Base-by-base conservation (phyloP, 2,888 invertebrate species). In the Drosophila suboccidentalis region DNA sequence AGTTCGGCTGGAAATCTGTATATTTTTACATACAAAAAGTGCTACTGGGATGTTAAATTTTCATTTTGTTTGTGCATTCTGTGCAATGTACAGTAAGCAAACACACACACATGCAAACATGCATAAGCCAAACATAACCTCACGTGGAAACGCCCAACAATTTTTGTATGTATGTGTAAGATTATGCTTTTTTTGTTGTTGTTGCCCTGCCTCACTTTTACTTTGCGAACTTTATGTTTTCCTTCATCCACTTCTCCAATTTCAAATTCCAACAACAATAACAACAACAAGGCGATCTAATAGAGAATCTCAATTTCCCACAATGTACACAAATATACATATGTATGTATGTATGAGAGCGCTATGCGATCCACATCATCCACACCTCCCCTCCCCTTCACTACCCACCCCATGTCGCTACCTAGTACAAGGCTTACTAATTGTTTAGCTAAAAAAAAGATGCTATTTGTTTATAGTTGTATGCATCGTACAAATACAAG, bases 81-180 rank as follows among this genome's bases (percentile, higher is more conserved):
- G 49, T 65, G 60, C 58, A 61, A 26, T 68, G 80, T 72, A 85
- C 80, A 87, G 86, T 67, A 74, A 82, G 71, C 77, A 50, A 41
- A 70, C 47, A 41, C 44, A 53, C 13, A 54, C 46, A 58, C 66
- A 71, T 47, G 67, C 64, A 61, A 17, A 34, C 39, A 62, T 67
- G 63, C 63, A 66, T 50, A 64, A 61, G 58, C 67, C 69, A 78
- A 77, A 85, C 82, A 80, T 90, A 86, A 82, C 84, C 86, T 87
- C 81, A 80, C 71, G 78, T 82, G 89, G 87, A 89, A 90, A 90
- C 90, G 90, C 91, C 91, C 90, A 88, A 88, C 76, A 82, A 76
- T 87, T 43, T 59, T 15, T 73, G 34, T 49, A 51, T 62, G 26
- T 50, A 13, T 67, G 36, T 47, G 29, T 46, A 34, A 26, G 41